Base-by-base conservation (phyloP, 2,113 vertebrate species). In the Sturnira hondurensis region DNA sequence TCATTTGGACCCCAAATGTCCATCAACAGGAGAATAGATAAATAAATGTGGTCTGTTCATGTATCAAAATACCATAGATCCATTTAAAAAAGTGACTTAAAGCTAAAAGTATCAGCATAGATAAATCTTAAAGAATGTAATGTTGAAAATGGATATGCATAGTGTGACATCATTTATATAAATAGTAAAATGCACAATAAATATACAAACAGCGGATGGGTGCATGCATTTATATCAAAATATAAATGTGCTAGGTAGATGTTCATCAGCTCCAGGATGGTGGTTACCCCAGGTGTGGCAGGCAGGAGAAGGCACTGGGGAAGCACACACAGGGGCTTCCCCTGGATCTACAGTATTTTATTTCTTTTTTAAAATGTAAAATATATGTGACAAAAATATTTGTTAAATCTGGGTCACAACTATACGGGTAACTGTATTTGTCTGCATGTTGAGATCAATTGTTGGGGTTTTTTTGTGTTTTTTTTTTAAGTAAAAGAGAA, bases 401-500 rank as follows among this genome's bases (percentile, higher is more conserved):
- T 93, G 28, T 74, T 91, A 78, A 96, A 86, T 67, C 63, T 71
- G n/a, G 15, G 43, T 41, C 50, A 76, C 4, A n/a, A 26, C 52
- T 92, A 26, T 36, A 41, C 16, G 8, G 22, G 20, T 90, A 67
- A 52, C 36, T 63, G 12, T 31, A 65, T 84, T 89, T 86, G 83
- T 81, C 19, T 61, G 13, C 63, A 50, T 50, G 15, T 73, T 95
- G 67, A 71, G 87, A 85, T 54, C 77, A 36, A 3, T 56, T 56
- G 54, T 56, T 56, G 47, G 7, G 45, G 45, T 45, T 52, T 16
- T 52, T 52, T 52, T 16, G 14, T 82, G 52, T 78, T 71, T n/a
- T 38, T 58, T 61, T 92, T 83, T 87, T 92, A 94, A 93, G 33
- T 71, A 43, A 93, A 90, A 92, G 33, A 92, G 52, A 95, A 96